phyloP scores from a whole-genome alignment of 2,113 vertebrate species.

The Athene cunicularia region DNA sequence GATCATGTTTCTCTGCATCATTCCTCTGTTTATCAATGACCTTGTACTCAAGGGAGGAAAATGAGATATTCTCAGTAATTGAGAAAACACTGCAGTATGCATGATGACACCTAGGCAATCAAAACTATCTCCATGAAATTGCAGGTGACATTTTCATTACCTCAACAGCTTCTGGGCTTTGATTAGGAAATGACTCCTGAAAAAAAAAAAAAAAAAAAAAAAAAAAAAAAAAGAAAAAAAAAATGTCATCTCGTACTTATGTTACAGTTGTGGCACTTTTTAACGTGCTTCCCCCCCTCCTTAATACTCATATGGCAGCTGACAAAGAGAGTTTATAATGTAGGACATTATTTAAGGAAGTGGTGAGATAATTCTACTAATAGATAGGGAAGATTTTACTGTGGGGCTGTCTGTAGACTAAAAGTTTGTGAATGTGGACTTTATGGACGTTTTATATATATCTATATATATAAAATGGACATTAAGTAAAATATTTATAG shows the following conservation, averaged over 20 bases:
- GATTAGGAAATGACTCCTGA: constrained; percentile 21
- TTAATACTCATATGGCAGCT: background rate
- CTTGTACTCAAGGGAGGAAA: background rate
- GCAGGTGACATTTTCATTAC: constrained; percentile 38
- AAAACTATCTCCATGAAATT: background rate
- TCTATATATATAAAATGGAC: background rate
- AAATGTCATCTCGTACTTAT: background rate
- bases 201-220: too few relatives aligned
- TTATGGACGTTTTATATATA: background rate
- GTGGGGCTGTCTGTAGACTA: background rate
- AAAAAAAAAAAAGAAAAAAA: background rate
- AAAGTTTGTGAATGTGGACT: background rate
- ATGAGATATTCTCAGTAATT: background rate
- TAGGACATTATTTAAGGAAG: background rate
- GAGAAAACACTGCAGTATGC: background rate
- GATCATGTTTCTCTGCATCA: background rate
- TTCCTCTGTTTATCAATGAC: background rate
- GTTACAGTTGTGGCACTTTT: background rate
- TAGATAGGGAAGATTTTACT: background rate
- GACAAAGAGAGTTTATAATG: background rate
- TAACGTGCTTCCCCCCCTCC: background rate
- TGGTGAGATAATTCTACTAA: background rate
- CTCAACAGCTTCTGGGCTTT: constrained; percentile 28
- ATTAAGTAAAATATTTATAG: background rate
- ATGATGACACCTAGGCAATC: background rate